A percentile compares a stretch with the other conserved stretches of the same genome.
Evolutionary conservation across 2,888 invertebrate species (phyloP).

Genomic region (Ennomos fuscantarius): DNA sequence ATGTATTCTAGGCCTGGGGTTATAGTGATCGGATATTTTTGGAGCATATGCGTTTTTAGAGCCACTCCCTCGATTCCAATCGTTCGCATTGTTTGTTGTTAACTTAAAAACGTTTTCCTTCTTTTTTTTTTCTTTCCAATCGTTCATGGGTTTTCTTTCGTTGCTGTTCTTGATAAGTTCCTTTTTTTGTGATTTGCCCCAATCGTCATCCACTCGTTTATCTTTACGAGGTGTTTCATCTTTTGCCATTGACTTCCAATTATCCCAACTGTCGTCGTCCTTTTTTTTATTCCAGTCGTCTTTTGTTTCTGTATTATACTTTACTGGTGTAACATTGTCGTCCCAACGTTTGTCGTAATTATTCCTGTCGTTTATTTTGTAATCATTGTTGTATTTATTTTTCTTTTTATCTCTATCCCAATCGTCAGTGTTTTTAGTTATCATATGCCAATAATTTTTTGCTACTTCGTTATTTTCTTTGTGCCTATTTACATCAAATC

Average conservation of each 20-base stretch:
- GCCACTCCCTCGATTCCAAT: constrained; percentile 5
- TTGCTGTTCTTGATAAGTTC: background rate
- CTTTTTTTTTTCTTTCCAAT: constrained; percentile 11
- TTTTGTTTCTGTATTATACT: background rate
- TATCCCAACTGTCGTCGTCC: constrained; percentile 10
- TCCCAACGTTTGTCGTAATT: constrained; percentile 5
- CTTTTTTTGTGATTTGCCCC: constrained; percentile 3
- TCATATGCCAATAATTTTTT: constrained; percentile 29
- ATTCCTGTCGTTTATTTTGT: constrained; percentile 4
- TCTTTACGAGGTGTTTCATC: background rate
- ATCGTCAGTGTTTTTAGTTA: constrained; percentile 17
- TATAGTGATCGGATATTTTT: constrained; percentile 20
- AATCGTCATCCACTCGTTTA: background rate
- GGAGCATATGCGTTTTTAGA: constrained; percentile 21
- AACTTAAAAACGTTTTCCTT: constrained; percentile 8
- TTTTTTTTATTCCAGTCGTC: constrained; percentile 6
- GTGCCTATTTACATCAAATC: background rate
- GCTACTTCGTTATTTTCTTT: constrained; percentile 13
- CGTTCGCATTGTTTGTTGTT: constrained; percentile 5
- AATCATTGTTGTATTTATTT: background rate
- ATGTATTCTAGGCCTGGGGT: constrained; percentile 22
- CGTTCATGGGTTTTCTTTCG: constrained; percentile 8
- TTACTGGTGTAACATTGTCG: background rate
- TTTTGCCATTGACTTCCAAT: constrained; percentile 18
- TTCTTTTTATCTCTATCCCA: constrained; percentile 2